These are phyloP conservation scores for Aplocera efformata DNA, from an alignment of 2,888 invertebrate species.

Conservation along the genomic window DNA sequence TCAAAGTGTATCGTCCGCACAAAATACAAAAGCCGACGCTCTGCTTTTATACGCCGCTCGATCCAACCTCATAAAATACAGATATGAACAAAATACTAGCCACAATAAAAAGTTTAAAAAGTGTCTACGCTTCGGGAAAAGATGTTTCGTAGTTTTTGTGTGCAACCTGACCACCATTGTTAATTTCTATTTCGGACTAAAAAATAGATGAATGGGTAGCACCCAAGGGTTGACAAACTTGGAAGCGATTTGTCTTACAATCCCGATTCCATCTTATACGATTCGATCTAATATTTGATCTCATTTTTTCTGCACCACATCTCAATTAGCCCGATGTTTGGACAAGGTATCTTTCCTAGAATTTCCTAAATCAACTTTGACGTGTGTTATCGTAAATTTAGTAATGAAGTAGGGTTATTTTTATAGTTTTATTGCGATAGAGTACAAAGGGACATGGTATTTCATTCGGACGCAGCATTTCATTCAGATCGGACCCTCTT, in stretches of 20 bases:
- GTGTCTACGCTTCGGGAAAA: conserved; percentile 52
- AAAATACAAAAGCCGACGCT: conserved; percentile 68
- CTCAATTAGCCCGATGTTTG: conserved; percentile 46
- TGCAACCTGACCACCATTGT: conserved; percentile 72
- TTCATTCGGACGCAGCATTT: too few species aligned
- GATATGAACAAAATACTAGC: conserved; percentile 68
- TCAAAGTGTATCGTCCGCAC: conserved; percentile 68
- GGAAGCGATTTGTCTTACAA: conserved; percentile 71
- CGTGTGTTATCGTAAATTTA: conserved; percentile 25
- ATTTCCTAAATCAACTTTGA: conserved; percentile 28
- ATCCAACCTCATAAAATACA: conserved; percentile 66
- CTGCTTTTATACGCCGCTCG: conserved; percentile 58
- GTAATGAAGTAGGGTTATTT: conserved; percentile 34
- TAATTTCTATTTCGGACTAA: conserved; percentile 64
- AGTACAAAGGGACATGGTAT: conserved; percentile 54
- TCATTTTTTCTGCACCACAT: conserved; percentile 64
- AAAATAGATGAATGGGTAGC: conserved; percentile 71
- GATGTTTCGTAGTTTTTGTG: conserved; percentile 52
- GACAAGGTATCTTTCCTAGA: conserved; percentile 30
- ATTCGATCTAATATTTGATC: conserved; percentile 62
- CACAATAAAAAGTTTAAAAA: conserved; percentile 63
- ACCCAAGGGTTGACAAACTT: conserved; percentile 69
- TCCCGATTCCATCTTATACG: conserved; percentile 60
- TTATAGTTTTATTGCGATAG: conserved; percentile 64
- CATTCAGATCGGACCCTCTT: conserved; percentile 62